Conservation (phyloP, 2,888 invertebrate genomes). For the Strigamia transsilvanica region DNA sequence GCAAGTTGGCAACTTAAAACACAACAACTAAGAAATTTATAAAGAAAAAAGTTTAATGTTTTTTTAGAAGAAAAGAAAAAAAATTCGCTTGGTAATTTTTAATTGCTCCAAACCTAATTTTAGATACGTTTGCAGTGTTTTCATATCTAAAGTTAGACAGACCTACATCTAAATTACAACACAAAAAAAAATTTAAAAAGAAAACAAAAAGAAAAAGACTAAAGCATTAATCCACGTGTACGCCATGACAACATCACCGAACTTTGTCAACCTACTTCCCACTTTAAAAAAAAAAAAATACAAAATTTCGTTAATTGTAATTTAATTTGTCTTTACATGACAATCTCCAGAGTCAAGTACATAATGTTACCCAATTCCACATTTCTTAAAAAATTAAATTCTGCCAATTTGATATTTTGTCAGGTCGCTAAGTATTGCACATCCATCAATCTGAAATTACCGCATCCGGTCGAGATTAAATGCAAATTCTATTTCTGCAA, state of each 20-base stretch:
- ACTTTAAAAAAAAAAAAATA: too few species aligned
- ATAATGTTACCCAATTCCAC: too few species aligned
- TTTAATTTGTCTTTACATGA: too few species aligned
- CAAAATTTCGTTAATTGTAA: neutral
- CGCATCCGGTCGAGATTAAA: neutral
- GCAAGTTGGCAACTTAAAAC: neutral
- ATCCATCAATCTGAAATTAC: neutral
- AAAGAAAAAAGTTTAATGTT: neutral
- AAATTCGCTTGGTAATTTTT: neutral
- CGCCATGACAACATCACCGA: too few species aligned
- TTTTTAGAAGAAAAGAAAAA: neutral
- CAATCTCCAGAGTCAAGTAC: too few species aligned
- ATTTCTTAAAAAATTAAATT: too few species aligned
- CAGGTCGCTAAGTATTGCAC: neutral
- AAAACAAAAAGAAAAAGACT: neutral
- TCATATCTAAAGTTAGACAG: neutral
- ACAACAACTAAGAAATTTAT: neutral
- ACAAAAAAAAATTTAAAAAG: neutral
- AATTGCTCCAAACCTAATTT: slow-evolving; percentile 16
- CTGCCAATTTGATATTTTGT: too few species aligned
- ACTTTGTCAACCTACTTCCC: too few species aligned
- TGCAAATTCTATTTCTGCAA: neutral
- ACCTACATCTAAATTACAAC: slow-evolving; percentile 9
- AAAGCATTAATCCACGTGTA: neutral
- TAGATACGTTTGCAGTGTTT: neutral